Base-by-base conservation (phyloP, 2,113 vertebrate species). In the Eurypyga helias region DNA sequence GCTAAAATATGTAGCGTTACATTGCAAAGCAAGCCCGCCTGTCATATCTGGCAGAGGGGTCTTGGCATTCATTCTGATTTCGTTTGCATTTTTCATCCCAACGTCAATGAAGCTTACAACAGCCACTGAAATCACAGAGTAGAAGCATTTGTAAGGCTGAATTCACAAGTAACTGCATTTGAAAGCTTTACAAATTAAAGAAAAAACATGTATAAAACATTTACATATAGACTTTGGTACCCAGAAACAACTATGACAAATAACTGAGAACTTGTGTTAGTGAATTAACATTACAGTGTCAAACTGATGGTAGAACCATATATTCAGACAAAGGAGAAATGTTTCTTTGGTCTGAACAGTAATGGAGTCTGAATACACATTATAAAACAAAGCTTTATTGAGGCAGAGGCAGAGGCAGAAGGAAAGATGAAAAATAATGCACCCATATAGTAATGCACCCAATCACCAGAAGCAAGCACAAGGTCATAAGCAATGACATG, bases 51-150 rank as follows among this genome's bases (percentile, higher is more conserved):
- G 82, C 94, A 95, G 65, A 87, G 33, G 21, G 55, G 46, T 69
- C 87, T 84, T 96, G 90, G 87, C 87, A 94, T 80, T n/a, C n/a
- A 33, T 92, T 95, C 89, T 93, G 25, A 45, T 94, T 91, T 90
- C 7, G 0, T 88, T 69, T 96, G 31, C 69, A 48, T 93, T 83
- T 92, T 62, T 86, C 21, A 48, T 86, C 49, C 48, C 46, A 66
- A 67, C 81, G 83, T 83, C 72, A 93, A 16, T 82, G 78, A 94
- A 80, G 34, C 52, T 94, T 96, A 81, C 20, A 86, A 75, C 28
- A 67, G 25, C 19, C 60, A n/a, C 24, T 38, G 61, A 48, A 92
- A 83, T 36, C 11, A 65, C 0, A 46, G 26, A 89, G 29, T 28
- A 76, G 15, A 86, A 87, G 6, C 33, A 61, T 73, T 95, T 84